Evolutionary conservation across 2,113 vertebrate genomes (phyloP).

Genomic region (Cephalopterus ornatus): DNA sequence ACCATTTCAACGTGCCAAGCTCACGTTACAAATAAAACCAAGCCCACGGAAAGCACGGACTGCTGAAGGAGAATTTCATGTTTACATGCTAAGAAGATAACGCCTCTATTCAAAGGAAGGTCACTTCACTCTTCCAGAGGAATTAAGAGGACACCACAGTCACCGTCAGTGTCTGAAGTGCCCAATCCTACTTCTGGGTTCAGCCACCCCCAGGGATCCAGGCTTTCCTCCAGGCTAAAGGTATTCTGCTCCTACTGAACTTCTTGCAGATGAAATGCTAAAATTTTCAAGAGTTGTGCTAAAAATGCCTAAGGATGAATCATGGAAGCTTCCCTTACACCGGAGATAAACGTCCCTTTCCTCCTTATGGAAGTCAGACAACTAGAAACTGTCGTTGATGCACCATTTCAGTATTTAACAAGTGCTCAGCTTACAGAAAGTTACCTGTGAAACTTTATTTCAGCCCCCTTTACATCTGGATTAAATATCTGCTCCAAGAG

Average conservation of each 20-base stretch:
- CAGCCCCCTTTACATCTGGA: background rate
- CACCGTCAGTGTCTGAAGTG: background rate
- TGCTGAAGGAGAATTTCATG: background rate
- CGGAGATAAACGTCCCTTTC: background rate
- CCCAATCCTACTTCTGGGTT: background rate
- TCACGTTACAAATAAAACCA: background rate
- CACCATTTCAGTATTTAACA: background rate
- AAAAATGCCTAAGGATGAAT: rapidly evolving
- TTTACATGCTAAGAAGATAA: rapidly evolving
- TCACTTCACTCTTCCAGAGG: background rate
- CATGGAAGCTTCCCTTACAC: background rate
- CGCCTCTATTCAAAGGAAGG: background rate
- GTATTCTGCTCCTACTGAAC: background rate
- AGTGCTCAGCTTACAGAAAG: background rate
- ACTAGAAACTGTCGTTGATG: background rate
- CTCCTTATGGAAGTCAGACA: background rate
- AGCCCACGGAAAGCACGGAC: background rate
- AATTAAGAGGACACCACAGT: background rate
- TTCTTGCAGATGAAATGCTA: background rate
- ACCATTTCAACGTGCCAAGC: background rate
- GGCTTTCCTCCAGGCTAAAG: background rate
- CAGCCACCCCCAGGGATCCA: background rate
- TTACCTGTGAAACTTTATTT: background rate
- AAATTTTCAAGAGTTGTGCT: background rate
- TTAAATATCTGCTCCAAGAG: background rate